phyloP scores from a whole-genome alignment of 2,888 invertebrate genomes.

The Tiphia femorata region DNA sequence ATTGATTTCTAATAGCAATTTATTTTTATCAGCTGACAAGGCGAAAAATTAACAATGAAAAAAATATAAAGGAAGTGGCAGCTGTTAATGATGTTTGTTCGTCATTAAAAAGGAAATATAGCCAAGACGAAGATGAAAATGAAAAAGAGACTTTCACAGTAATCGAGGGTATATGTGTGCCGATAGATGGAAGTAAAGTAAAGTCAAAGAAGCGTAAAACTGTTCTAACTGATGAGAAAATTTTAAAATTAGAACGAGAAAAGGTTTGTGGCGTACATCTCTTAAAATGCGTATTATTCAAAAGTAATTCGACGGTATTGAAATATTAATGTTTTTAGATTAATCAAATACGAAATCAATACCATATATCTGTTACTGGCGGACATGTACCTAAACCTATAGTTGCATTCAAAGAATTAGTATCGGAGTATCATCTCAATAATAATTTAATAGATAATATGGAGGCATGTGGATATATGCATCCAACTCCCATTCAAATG shows the following conservation, averaged over 20 bases:
- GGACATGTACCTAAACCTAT: constrained; percentile 84
- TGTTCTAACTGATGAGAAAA: constrained; percentile 67
- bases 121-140: constrained; percentile 61
- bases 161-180: constrained; percentile 69
- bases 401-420: constrained; percentile 78
- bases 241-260: constrained; percentile 70
- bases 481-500: constrained; percentile 92
- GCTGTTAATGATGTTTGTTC: no score
- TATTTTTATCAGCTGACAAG: no score
- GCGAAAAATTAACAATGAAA: constrained; percentile 60
- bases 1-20: no score
- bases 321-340: constrained; percentile 70
- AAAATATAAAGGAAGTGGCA: no score
- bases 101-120: constrained; percentile 22
- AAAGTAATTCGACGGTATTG: not conserved
- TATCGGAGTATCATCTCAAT: constrained; percentile 72
- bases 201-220: constrained; percentile 59
- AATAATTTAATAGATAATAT: constrained; percentile 78
- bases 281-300: not conserved
- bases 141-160: constrained; percentile 55
- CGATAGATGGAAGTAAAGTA: constrained; percentile 63
- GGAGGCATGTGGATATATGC: constrained; percentile 76
- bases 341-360: constrained; percentile 79
- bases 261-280: constrained; percentile 49
- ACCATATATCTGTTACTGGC: constrained; percentile 85